Conservation (phyloP, 2,888 invertebrate species). For the Melikaiella ostensackeni region DNA sequence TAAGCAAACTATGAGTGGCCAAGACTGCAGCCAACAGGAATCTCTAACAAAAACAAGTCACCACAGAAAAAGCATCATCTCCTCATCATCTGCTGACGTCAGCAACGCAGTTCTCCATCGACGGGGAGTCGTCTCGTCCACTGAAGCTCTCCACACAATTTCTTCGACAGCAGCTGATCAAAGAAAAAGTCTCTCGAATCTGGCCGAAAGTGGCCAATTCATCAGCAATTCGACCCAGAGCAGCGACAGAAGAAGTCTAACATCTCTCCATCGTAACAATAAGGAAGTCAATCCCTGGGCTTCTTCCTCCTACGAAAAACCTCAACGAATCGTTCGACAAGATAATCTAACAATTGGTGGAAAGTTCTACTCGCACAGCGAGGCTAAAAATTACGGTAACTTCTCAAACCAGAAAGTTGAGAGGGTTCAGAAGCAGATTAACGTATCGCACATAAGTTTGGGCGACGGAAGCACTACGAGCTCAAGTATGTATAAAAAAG, state of each 20-base stretch:
- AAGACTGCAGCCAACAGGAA: conserved; percentile 58
- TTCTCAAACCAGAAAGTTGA: conserved; percentile 82
- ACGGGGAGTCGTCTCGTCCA: conserved; percentile 83
- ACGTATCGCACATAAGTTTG: conserved; percentile 86
- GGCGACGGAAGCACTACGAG: conserved; percentile 83
- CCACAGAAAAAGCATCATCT: conserved; percentile 87
- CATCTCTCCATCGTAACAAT: conserved; percentile 86
- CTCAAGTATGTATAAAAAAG: conserved; percentile 85
- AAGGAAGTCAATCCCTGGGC: conserved; percentile 81
- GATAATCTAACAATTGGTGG: conserved; percentile 87
- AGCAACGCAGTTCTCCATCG: conserved; percentile 88
- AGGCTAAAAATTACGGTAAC: conserved; percentile 84
- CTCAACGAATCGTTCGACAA: conserved; percentile 81
- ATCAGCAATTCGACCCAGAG: conserved; percentile 83
- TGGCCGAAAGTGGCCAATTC: conserved; percentile 86
- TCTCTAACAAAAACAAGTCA: conserved; percentile 75
- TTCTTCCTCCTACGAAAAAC: conserved; percentile 79
- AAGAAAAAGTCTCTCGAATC: conserved; percentile 88
- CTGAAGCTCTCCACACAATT: conserved; percentile 86
- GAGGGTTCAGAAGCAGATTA: conserved; percentile 82
- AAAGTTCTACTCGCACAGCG: conserved; percentile 86
- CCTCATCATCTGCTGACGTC: conserved; percentile 84
- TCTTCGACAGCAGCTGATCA: conserved; percentile 87
- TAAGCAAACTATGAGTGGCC: conserved; percentile 77
- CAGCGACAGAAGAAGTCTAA: conserved; percentile 87